Base-by-base conservation (phyloP, 2,797 vertebrate genomes). In the Oreortyx pictus region DNA sequence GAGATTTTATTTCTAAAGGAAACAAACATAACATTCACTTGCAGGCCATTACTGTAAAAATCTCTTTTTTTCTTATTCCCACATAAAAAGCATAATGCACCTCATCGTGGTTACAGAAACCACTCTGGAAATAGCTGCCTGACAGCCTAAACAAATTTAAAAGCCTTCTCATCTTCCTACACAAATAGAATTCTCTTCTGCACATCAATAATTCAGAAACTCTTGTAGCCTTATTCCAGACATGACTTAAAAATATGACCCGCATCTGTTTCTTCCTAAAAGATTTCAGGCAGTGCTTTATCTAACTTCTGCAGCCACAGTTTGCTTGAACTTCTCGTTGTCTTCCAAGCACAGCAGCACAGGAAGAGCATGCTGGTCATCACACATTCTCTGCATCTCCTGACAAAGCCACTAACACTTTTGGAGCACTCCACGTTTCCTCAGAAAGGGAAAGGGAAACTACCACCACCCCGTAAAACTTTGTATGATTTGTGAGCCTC, bases 161-260 rank as follows among this genome's bases (percentile, higher is more conserved):
- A 77, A 47, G 7, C 35, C 44, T 46, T 89, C 64, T 81, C 24
- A 4, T 71, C 33, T 82, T 67, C 68, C 24, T 31, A 66, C 20
- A 65, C 24, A 75, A 93, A 83, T 16, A 88, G 67, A 50, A 29
- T 37, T 62, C 44, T 39, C 35, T 44, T 75, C 60, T 59, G 39
- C 37, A 79, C 78, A 88, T 86, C 59, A 76, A 7, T 61, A 86
- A 78, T 43, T 72, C n/a, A 91, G 64, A 72, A 37, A 47, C 39
- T 39, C 9, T 47, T 59, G 29, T 13, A 64, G 62, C 24, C 6
- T 66, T 43, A 44, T 47, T 54, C 46, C 7, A 70, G 37, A 62
- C 11, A 6, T 52, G 61, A 50, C 46, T 84, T 54, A 31, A 68
- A 78, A 91, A n/a, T 17, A 86, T 20, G 65, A 23, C 11, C 70